These are phyloP conservation scores for Aphidius colemani DNA, from an alignment of 2,888 invertebrate genomes.

Conservation along the genomic window DNA sequence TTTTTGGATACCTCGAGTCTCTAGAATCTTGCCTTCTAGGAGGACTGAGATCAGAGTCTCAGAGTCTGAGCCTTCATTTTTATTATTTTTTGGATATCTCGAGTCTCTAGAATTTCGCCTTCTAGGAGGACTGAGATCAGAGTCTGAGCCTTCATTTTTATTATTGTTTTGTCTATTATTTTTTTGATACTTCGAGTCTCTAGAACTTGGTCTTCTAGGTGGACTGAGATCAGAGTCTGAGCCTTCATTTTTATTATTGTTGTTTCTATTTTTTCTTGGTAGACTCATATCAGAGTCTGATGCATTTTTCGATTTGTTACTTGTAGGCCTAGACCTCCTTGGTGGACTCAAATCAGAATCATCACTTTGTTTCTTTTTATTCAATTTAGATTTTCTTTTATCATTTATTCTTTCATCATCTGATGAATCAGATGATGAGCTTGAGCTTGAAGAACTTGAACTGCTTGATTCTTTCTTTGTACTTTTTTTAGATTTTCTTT, in stretches of 20 bases:
- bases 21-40: slow-evolving; percentile 29
- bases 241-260: no score
- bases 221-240: slow-evolving; percentile 46
- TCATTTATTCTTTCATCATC: slow-evolving; percentile 55
- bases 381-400: slow-evolving; percentile 40
- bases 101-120: slow-evolving; percentile 17
- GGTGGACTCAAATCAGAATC: slow-evolving; percentile 39
- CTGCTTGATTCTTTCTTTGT: slow-evolving; percentile 19
- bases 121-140: slow-evolving; percentile 50
- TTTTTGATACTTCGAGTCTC: slow-evolving; percentile 21
- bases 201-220: slow-evolving; percentile 37
- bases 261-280: slow-evolving; percentile 26
- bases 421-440: slow-evolving; percentile 40
- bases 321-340: slow-evolving; percentile 29
- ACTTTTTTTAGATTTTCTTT: slow-evolving; percentile 15
- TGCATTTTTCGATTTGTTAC: slow-evolving; percentile 17
- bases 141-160: slow-evolving; percentile 25
- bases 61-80: no score
- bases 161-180: slow-evolving; percentile 29
- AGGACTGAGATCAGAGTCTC: slow-evolving; percentile 35
- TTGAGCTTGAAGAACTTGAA: slow-evolving; percentile 22
- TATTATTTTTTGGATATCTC: slow-evolving; percentile 23
- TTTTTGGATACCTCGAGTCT: slow-evolving; percentile 21
- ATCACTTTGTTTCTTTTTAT: slow-evolving; percentile 21
- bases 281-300: slow-evolving; percentile 33